Base-by-base conservation (phyloP, 2,888 invertebrate species). In the Spialia ferax region DNA sequence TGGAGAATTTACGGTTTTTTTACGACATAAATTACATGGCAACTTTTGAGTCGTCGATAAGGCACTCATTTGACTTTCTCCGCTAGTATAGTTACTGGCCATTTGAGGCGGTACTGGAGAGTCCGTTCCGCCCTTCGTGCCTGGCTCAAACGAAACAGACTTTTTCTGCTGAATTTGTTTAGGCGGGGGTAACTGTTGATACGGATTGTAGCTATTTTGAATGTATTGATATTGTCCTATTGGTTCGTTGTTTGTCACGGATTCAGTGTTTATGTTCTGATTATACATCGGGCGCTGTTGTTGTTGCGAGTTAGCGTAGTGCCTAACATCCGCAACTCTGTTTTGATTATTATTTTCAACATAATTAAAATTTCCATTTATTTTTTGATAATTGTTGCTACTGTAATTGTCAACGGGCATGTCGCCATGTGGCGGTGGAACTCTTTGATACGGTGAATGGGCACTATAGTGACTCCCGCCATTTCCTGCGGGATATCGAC, bases 11-110 rank as follows among this genome's bases (percentile, higher is more conserved):
- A 98, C 96, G 71, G 96, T 95, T 81, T 97, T 97, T 85, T 98
- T 98, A 68, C 97, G 95, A 88, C 98, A 99, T 76, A 99, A 94
- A 88, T 97, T 97, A 85, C 98, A 98, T 69, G 96, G 96, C 10
- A 95, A 94, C 69, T 96, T 96, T 76, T 96, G 87, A 45, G 73
- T 76, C 38, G 71, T 45, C 10, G 80, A 94, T 66, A 71, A 57
- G 20, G 89, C 64, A 20, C 76, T 90, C 20, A 77, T 54, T 63
- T 83, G 85, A 35, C 74, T 75, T 22, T 90, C 91, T 32, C 76
- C 77, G 61, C 73, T 74, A 32, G 79, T 69, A 64, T 82, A 86
- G 67, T 82, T 93, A 77, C 75, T 92, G 79, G 80, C 81, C 81
- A 89, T 82, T 68, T 88, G 91, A 8, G 87, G 83, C 23, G 94